Percentiles rank a stretch among this genome's conserved stretches.
These are phyloP conservation scores for Ameiurus melas DNA, from an alignment of 2,113 vertebrate genomes.

Conservation along the genomic window DNA sequence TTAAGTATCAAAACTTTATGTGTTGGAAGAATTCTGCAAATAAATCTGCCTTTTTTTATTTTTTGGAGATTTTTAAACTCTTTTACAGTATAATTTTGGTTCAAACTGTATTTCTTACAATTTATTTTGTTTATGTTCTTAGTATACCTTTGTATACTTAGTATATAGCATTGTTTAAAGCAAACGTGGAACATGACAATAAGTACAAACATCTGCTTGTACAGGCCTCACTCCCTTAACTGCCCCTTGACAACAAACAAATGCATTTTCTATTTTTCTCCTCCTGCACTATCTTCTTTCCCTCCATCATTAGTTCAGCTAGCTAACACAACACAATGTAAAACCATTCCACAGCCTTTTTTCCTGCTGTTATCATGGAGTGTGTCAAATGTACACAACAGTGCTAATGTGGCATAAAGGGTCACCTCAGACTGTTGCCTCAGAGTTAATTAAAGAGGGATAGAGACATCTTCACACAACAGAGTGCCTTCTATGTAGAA, in stretches of 20 bases:
- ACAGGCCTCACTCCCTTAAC: not conserved
- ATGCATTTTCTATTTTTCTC: constrained; percentile 51
- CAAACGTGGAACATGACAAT: not conserved
- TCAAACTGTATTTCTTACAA: not conserved
- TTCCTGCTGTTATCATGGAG: not conserved
- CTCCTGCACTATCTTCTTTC: constrained; percentile 21
- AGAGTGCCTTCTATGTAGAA: not conserved
- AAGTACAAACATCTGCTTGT: not conserved
- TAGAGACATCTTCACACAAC: not conserved
- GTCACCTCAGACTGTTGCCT: not conserved
- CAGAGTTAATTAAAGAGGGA: not conserved
- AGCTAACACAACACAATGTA: constrained; percentile 32
- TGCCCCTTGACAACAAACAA: constrained; percentile 56
- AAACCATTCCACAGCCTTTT: not conserved
- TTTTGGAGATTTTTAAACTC: no score
- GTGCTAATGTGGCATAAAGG: not conserved
- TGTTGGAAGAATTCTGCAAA: no score
- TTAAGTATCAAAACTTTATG: no score
- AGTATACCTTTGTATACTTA: not conserved
- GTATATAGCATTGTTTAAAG: not conserved
- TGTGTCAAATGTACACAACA: not conserved
- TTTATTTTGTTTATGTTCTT: not conserved
- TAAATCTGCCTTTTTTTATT: no score
- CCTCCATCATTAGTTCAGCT: constrained; percentile 22
- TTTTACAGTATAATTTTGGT: not conserved